Percentiles rank a stretch among this genome's conserved stretches.
Evolutionary conservation across 64 coral and sea anemone species (phyloP).

Genomic region (Orbicella faveolata): DNA sequence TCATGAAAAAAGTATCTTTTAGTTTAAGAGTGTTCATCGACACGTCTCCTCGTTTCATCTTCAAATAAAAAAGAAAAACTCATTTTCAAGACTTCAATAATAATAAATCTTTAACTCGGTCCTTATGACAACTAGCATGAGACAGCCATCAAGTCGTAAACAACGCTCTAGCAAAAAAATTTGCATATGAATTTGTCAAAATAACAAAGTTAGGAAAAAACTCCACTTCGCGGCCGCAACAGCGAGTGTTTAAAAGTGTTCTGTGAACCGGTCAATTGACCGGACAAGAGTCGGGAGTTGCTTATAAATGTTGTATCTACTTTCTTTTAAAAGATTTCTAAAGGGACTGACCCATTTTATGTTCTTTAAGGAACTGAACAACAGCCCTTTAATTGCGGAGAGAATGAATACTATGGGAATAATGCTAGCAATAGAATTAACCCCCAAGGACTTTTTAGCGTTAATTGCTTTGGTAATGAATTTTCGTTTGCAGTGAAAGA

Average conservation of each 20-base stretch:
- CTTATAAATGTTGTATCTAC: slow-evolving; percentile 46
- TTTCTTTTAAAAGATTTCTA: slow-evolving; percentile 65
- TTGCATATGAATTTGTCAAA: slow-evolving; percentile 41
- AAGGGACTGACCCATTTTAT: slow-evolving; percentile 82
- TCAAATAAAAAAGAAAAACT: background rate
- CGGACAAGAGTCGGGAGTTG: slow-evolving; percentile 47
- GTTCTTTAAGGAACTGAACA: slow-evolving; percentile 70
- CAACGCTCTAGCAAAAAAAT: slow-evolving; percentile 30
- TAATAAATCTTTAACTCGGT: background rate
- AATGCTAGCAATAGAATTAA: slow-evolving; percentile 61
- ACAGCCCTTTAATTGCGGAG: slow-evolving; percentile 65
- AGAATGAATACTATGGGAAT: slow-evolving; percentile 76
- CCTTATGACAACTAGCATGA: background rate
- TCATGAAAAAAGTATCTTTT: slow-evolving; percentile 38
- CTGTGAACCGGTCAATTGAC: slow-evolving; percentile 47
- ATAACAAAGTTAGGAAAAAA: slow-evolving; percentile 12
- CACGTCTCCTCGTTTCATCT: background rate
- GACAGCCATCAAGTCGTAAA: slow-evolving; percentile 12
- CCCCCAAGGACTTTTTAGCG: slow-evolving; percentile 60
- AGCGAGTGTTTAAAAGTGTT: slow-evolving; percentile 18
- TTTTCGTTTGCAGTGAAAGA: slow-evolving; percentile 21
- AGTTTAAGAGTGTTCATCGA: background rate
- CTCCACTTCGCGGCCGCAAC: background rate
- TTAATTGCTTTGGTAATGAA: slow-evolving; percentile 67
- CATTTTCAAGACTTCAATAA: background rate